Conservation (phyloP, 2,797 vertebrate species). For the Phyllotis vaccarum region DNA sequence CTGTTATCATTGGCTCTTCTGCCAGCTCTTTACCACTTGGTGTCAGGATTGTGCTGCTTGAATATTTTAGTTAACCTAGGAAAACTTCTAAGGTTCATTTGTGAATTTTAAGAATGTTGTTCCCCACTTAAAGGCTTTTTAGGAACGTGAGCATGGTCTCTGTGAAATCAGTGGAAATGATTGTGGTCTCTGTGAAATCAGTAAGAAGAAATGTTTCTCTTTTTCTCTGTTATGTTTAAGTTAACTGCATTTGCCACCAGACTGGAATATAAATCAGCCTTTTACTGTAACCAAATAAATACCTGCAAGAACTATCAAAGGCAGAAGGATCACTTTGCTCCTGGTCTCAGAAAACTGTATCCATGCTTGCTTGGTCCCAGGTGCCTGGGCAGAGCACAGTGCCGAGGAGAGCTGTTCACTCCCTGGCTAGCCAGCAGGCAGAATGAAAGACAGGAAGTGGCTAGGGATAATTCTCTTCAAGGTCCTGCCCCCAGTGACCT, state of each 20-base stretch:
- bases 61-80: neutral
- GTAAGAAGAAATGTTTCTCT: neutral
- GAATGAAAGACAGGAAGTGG: neutral
- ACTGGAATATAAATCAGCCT: neutral
- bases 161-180: neutral
- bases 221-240: conserved; percentile 35
- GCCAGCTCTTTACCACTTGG: conserved; percentile 73
- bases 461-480: neutral
- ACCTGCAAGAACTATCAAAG: neutral
- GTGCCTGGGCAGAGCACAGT: no score
- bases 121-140: conserved; percentile 31
- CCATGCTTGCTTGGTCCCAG: neutral
- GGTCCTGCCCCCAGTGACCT: no score
- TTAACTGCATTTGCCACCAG: conserved; percentile 12
- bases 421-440: neutral
- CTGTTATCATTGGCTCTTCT: neutral
- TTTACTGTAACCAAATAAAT: neutral
- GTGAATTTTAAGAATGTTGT: conserved; percentile 6
- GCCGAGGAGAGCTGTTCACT: neutral
- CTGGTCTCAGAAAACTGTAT: neutral
- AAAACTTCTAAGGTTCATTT: neutral
- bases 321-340: neutral
- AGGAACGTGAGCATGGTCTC: neutral
- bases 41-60: conserved; percentile 79
- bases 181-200: neutral